Conservation (phyloP, 2,888 invertebrate species). For the Cataglyphis rosenhaueri region DNA sequence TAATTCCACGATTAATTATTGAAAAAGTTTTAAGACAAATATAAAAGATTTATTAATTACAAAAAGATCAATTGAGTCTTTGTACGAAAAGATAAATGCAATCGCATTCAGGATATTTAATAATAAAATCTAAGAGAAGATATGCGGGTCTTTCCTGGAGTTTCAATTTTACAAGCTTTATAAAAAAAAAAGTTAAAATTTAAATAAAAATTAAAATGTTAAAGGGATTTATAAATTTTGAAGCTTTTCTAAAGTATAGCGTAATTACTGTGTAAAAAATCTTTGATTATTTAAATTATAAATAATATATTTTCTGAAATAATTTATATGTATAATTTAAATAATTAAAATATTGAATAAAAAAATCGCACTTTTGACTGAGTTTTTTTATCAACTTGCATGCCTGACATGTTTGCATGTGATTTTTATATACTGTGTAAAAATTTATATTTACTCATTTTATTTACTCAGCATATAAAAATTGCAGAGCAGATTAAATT, state of each 20-base stretch:
- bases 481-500: background rate
- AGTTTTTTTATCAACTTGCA: background rate
- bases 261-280: background rate
- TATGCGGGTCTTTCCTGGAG: background rate
- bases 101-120: constrained; percentile 9
- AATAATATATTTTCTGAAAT: background rate
- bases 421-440: too few relatives aligned
- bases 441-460: background rate
- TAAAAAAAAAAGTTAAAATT: background rate
- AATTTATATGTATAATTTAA: background rate
- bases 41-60: background rate
- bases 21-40: background rate
- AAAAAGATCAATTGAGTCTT: constrained; percentile 11
- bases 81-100: constrained; percentile 20
- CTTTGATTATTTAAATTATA: background rate
- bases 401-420: background rate
- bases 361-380: background rate
- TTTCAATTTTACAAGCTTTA: background rate
- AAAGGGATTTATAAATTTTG: background rate
- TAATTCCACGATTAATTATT: background rate
- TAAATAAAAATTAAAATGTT: background rate
- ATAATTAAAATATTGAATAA: background rate
- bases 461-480: background rate
- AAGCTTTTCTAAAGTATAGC: background rate
- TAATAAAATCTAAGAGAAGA: background rate